Percentiles rank a stretch among this genome's conserved stretches.
Evolutionary conservation across 2,113 vertebrate genomes (phyloP).

Genomic region (Isurus oxyrinchus): DNA sequence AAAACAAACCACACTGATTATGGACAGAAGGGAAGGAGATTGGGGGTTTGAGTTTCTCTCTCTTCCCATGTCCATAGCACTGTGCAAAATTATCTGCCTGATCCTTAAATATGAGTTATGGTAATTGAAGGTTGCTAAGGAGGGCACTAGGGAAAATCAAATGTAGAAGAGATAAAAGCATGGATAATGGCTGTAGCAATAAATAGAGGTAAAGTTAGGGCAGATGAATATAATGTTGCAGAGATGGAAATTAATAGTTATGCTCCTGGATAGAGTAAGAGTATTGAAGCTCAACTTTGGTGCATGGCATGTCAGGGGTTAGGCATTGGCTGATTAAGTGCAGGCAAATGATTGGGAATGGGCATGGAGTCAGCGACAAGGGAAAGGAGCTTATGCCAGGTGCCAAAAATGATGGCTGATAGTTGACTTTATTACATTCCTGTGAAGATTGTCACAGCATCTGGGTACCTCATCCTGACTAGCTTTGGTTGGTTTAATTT

Average conservation of each 20-base stretch:
- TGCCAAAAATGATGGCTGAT: neutral
- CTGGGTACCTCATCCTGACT: neutral
- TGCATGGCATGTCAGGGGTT: neutral
- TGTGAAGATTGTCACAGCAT: neutral
- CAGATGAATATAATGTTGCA: neutral
- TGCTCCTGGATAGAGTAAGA: neutral
- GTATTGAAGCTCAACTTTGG: neutral
- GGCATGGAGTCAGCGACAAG: neutral
- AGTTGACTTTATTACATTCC: neutral
- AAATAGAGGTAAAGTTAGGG: neutral
- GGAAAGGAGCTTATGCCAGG: neutral
- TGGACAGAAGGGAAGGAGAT: too few species aligned
- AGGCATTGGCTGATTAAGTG: neutral
- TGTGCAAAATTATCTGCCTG: neutral
- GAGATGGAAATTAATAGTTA: neutral
- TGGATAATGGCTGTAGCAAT: neutral
- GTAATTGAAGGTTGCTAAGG: neutral
- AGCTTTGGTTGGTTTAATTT: neutral
- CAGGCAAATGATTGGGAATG: neutral
- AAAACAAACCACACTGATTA: too few species aligned
- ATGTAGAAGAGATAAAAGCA: neutral
- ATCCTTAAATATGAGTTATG: neutral
- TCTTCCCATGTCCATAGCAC: too few species aligned
- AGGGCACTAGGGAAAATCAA: neutral
- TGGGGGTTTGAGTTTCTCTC: too few species aligned